These are phyloP conservation scores for Cylindroiulus punctatus DNA, from an alignment of 2,888 invertebrate genomes.

Conservation along the genomic window DNA sequence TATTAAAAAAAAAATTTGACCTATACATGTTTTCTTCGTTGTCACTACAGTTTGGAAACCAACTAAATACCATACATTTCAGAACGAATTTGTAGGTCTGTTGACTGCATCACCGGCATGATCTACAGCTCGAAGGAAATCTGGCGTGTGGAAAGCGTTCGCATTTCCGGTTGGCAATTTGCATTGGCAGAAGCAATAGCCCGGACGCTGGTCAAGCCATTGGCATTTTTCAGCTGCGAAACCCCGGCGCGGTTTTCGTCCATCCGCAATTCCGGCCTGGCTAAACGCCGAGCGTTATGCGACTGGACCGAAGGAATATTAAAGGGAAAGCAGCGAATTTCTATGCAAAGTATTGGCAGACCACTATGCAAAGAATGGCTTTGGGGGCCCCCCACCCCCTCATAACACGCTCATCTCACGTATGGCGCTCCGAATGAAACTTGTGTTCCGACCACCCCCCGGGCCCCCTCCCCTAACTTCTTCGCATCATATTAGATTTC, in stretches of 20 bases:
- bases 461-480: not conserved
- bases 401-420: conserved; percentile 24
- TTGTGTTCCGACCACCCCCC: not conserved
- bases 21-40: no score
- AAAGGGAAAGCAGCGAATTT: conserved; percentile 13
- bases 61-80: no score
- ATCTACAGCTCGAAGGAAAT: no score
- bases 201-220: not conserved
- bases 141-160: not conserved
- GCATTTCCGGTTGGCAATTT: not conserved
- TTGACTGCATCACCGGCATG: no score
- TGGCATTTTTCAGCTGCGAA: not conserved
- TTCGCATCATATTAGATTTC: conserved; percentile 32
- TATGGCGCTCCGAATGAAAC: not conserved
- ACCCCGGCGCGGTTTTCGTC: conserved; percentile 27
- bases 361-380: conserved; percentile 32
- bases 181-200: not conserved
- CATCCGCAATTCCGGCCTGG: conserved; percentile 27
- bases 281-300: conserved; percentile 9
- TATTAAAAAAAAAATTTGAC: no score
- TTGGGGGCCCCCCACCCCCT: not conserved
- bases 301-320: conserved; percentile 4
- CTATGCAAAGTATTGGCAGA: conserved; percentile 32
- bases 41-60: no score
- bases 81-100: no score